These are phyloP conservation scores for Diplolepis rosae DNA, from an alignment of 2,888 invertebrate species.

Conservation along the genomic window DNA sequence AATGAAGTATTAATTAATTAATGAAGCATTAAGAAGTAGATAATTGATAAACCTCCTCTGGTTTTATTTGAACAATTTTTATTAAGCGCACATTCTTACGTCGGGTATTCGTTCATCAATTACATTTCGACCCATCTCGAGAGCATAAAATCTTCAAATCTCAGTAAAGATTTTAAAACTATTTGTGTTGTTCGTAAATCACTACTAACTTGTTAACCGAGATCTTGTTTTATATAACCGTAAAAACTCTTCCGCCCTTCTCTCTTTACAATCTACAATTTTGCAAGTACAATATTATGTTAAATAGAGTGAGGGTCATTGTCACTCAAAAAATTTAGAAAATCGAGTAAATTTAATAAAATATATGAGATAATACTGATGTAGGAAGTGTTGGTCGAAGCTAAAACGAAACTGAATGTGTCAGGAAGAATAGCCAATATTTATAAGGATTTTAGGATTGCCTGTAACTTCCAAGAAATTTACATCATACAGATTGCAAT, in stretches of 20 bases:
- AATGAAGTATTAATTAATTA: not conserved
- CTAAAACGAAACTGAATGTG: not conserved
- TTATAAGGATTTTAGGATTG: slow-evolving; percentile 1
- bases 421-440: not conserved
- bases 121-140: slow-evolving; percentile 7
- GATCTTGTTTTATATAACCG: not conserved
- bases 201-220: not conserved
- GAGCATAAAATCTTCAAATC: not conserved
- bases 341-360: not conserved
- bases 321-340: not conserved
- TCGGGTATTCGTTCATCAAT: not conserved
- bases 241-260: not conserved
- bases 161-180: not conserved
- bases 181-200: not conserved
- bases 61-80: not conserved
- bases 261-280: not conserved
- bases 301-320: not conserved
- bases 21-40: not conserved
- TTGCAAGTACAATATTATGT: not conserved
- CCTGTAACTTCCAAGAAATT: not conserved
- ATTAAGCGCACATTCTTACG: not conserved
- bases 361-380: not conserved
- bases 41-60: no score
- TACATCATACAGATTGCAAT: slow-evolving; percentile 3
- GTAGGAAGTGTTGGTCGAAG: not conserved